These are phyloP conservation scores for Macropodus opercularis DNA, from an alignment of 2,797 vertebrate species.

Conservation along the genomic window DNA sequence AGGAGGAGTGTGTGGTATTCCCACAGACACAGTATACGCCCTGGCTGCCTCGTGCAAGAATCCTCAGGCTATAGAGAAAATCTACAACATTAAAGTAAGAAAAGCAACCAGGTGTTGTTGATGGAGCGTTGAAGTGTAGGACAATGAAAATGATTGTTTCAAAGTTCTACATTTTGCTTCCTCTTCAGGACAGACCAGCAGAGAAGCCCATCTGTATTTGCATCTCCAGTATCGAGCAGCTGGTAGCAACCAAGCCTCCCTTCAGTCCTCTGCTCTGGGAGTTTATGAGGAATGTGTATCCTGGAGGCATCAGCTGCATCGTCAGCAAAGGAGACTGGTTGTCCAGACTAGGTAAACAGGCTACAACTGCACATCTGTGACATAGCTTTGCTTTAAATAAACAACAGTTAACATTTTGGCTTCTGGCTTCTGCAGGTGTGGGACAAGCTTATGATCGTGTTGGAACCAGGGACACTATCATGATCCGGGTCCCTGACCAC, in stretches of 20 bases:
- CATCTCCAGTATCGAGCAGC: slow-evolving; percentile 88
- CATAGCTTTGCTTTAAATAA: background rate
- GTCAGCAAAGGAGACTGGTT: slow-evolving; percentile 91
- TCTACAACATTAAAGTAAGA: slow-evolving; percentile 85
- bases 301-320: slow-evolving; percentile 91
- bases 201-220: slow-evolving; percentile 93
- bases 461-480: slow-evolving; percentile 90
- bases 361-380: background rate
- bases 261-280: slow-evolving; percentile 92
- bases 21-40: slow-evolving; percentile 90
- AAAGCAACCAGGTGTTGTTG: no score
- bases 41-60: slow-evolving; percentile 90
- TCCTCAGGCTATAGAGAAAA: slow-evolving; percentile 85
- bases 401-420: background rate
- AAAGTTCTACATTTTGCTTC: background rate
- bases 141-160: no score
- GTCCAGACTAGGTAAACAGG: slow-evolving; percentile 81
- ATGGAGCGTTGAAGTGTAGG: background rate
- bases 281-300: slow-evolving; percentile 91
- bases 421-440: slow-evolving; percentile 76
- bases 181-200: slow-evolving; percentile 85
- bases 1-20: slow-evolving; percentile 87
- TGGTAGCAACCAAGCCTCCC: slow-evolving; percentile 85
- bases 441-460: slow-evolving; percentile 87
- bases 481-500: slow-evolving; percentile 92